Conservation (phyloP, 2,888 invertebrate species). For the Perizoma flavofasciatum region DNA sequence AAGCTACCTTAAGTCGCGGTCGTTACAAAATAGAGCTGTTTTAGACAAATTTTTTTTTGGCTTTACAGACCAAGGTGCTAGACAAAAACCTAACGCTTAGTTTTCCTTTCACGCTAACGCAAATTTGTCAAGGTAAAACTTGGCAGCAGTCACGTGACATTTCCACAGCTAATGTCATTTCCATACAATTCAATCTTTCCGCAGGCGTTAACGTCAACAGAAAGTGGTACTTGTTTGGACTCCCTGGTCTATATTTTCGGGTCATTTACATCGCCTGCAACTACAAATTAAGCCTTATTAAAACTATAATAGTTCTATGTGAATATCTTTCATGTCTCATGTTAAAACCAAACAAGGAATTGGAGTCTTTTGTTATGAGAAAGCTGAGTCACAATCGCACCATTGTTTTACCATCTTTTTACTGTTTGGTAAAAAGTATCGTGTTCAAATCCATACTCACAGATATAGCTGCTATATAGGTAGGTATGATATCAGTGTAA, state of each 20-base stretch:
- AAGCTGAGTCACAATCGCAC: constrained; percentile 40
- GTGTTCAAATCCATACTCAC: constrained; percentile 9
- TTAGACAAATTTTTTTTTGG: no score
- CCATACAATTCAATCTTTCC: no score
- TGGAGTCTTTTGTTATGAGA: constrained; percentile 50
- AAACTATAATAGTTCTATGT: constrained; percentile 30
- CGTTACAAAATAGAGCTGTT: no score
- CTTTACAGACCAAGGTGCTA: no score
- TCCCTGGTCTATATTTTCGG: constrained; percentile 8
- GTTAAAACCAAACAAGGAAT: constrained; percentile 48
- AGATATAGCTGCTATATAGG: background rate
- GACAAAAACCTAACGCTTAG: no score
- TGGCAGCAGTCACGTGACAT: no score
- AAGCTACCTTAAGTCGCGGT: no score
- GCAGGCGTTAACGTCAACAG: no score
- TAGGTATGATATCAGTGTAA: background rate
- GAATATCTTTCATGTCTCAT: constrained; percentile 27
- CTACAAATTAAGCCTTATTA: constrained; percentile 32
- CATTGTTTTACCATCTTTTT: constrained; percentile 46
- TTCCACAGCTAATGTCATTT: no score
- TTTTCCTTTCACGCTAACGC: no score
- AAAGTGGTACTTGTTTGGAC: no score
- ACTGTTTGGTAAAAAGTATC: constrained; percentile 23
- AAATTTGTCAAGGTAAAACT: no score
- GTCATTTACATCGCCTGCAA: constrained; percentile 17